Base-by-base conservation (phyloP, 2,797 vertebrate genomes). In the Emys orbicularis region DNA sequence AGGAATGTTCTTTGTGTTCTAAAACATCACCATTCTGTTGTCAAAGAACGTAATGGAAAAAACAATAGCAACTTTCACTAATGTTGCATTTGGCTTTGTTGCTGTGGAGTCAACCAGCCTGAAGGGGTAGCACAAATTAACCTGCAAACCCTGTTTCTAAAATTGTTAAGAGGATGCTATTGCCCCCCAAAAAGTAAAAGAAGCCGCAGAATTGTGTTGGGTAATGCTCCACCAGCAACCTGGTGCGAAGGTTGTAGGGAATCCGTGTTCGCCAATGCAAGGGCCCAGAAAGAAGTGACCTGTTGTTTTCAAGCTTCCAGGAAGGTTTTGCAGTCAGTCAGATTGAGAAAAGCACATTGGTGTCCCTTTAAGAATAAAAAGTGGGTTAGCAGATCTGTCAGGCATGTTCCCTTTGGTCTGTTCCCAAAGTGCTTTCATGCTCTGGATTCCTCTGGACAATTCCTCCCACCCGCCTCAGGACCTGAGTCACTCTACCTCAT, bases 111-210 rank as follows among this genome's bases (percentile, higher is more conserved):
- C 95, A 90, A 54, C 31, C 95, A 29, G 88, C 96, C 96, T 95
- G 84, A 94, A 97, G 96, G 92, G 97, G 96, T 93, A 96, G 97
- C 96, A 94, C 95, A n/a, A 88, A 90, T 1, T 41, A 90, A 94
- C 27, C 80, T n/a, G 79, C 84, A 88, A 88, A 1, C 25, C 27
- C 29, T 4, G 44, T 23, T 4, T 76, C 8, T 0, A 1, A 89
- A 41, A 87, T 76, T 25, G 44, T 89, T 87, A 21, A 5, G 92
- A 49, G 68, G 21, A 23, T 72, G 74, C 13, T 29, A 29, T 77
- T 49, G 44, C 44, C 29, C 13, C 15, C 4, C 41, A 5, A 47
- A 47, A 77, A 49, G 44, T 25, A 61, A 72, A 47, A 68, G 88
- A 91, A 54, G 49, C 84, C 44, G 84, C 19, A 2, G 79, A 79